Evolutionary conservation across 2,113 vertebrate species (phyloP).

Genomic region (Andinoacara biseriatus): DNA sequence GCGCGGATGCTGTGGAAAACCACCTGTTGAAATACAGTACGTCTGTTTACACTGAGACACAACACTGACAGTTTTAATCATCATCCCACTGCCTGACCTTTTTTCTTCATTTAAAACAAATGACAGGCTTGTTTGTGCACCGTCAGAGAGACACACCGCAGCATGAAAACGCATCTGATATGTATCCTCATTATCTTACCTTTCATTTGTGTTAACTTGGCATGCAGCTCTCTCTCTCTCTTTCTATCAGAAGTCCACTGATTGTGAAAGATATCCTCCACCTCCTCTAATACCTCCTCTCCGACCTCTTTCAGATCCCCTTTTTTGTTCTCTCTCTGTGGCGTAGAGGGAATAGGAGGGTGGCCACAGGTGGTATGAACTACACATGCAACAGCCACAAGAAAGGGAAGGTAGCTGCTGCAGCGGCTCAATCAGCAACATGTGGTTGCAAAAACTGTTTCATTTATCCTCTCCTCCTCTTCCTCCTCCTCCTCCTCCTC

Average conservation of each 20-base stretch:
- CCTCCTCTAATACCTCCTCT: conserved; percentile 25
- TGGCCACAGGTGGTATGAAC: conserved; percentile 77
- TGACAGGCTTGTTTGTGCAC: conserved; percentile 14
- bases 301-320: conserved; percentile 35
- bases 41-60: neutral
- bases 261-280: conserved; percentile 58
- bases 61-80: conserved; percentile 21
- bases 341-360: conserved; percentile 66
- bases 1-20: conserved; percentile 42
- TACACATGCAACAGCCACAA: conserved; percentile 66
- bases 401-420: conserved; percentile 43
- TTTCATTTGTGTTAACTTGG: conserved; percentile 75
- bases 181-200: conserved; percentile 73
- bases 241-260: conserved; percentile 65
- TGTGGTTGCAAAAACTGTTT: conserved; percentile 78
- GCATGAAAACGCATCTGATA: conserved; percentile 23
- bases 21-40: conserved; percentile 71
- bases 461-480: conserved; percentile 54
- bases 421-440: conserved; percentile 76
- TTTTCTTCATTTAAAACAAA: conserved; percentile 15
- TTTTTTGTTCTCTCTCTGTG: conserved; percentile 47
- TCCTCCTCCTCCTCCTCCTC: conserved; percentile 21
- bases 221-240: conserved; percentile 36
- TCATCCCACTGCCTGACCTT: conserved; percentile 20
- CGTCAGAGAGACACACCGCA: neutral